Base-by-base conservation (phyloP, 1,140 invertebrate species). In the Kradibia gibbosae region DNA sequence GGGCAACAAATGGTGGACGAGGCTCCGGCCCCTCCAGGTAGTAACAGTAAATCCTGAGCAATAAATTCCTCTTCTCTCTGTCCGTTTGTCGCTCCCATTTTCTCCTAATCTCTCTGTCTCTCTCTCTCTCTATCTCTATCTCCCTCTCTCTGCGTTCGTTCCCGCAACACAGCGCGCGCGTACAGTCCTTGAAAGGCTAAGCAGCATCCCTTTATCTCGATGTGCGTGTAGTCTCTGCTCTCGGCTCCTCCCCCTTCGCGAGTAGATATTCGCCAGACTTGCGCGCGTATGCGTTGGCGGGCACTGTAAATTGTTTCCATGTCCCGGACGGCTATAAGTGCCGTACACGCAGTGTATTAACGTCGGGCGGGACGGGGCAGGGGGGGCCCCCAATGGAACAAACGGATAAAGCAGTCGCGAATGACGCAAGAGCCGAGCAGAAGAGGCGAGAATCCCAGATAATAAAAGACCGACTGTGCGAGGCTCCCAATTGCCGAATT, bases 31-130 rank as follows among this genome's bases (percentile, higher is more conserved):
- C 88, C 88, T 87, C 85, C 84, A 84, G 88, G 88, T 89, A 90
- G 90, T 91, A 91, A 91, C 90, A 90, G 88, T 90, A 90, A 91
- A 90, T 91, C 86, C 87, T 87, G 77, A 84, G 88, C 86, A 88
- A 89, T 90, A 90, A 90, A 89, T 90, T 86, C 89, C 86, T 85
- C 86, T 81, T 71, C 60, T 83, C 71, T 84, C 81, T 72, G 72
- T 85, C 83, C 78, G 53, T 82, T 60, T 74, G 53, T 42, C 22
- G 70, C 80, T 34, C 57, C 28, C 39, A 36, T 8, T 22, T 1
- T 15, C 28, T 22, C n/a, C n/a, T 17, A 31, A 53, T 25, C 39
- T 42, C n/a, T 42, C 36, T 25, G 7, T 62, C 60, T 62, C 67
- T 25, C n/a, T 25, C 48, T 31, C 17, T n/a, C 31, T 48, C 20